A percentile compares a stretch with the other conserved stretches of the same genome.
phyloP scores from a whole-genome alignment of 2,113 vertebrate genomes.

The Cacatua alba region DNA sequence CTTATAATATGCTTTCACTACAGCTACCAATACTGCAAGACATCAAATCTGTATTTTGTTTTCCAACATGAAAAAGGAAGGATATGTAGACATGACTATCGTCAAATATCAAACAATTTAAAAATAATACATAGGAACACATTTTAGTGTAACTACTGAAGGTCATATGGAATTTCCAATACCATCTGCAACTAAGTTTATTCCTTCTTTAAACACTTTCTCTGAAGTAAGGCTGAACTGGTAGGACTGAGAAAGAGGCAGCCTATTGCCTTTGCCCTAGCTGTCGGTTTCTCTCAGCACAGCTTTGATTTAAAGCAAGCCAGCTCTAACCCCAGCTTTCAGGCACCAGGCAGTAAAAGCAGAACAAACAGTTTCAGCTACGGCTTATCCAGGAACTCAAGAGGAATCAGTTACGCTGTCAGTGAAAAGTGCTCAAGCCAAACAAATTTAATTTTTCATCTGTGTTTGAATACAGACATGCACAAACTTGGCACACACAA shows the following conservation, averaged over 20 bases:
- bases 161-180: background rate
- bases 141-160: background rate
- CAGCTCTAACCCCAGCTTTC: background rate
- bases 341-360: conserved; percentile 18
- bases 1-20: background rate
- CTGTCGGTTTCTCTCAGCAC: background rate
- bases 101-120: background rate
- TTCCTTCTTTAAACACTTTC: background rate
- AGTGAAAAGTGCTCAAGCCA: conserved; percentile 21
- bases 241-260: background rate
- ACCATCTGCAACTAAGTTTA: background rate
- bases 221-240: background rate
- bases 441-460: conserved; percentile 52
- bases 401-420: conserved; percentile 48
- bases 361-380: conserved; percentile 49
- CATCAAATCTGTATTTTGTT: background rate
- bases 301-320: background rate
- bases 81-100: background rate
- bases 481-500: background rate
- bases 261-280: background rate
- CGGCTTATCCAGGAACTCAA: conserved; percentile 22
- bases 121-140: background rate
- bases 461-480: conserved; percentile 39
- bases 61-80: background rate
- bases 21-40: background rate